A percentile compares a stretch with the other conserved stretches of the same genome.
phyloP scores from a whole-genome alignment of 2,113 vertebrate genomes.

The Struthio camelus region DNA sequence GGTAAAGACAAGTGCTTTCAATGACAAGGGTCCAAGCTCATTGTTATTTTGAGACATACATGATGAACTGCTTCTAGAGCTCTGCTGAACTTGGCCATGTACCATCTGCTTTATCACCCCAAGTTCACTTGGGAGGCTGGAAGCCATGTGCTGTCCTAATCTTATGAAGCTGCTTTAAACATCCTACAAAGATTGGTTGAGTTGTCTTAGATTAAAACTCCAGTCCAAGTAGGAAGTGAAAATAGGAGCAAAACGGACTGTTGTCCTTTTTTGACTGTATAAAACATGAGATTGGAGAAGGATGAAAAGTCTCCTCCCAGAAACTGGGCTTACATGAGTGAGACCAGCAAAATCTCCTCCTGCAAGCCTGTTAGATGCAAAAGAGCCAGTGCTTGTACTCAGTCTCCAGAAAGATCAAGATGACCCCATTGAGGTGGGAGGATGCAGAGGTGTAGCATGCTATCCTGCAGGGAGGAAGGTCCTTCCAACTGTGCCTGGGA shows the following conservation, averaged over 20 bases:
- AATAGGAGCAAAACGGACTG: neutral
- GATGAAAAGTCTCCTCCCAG: neutral
- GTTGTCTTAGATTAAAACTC: neutral
- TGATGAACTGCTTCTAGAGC: neutral
- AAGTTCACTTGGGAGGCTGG: neutral
- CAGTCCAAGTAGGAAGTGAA: neutral
- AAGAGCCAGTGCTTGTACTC: neutral
- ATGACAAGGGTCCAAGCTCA: neutral
- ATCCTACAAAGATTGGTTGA: neutral
- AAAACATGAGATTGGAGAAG: neutral
- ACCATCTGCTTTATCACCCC: neutral
- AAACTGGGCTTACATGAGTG: neutral
- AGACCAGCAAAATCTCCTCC: neutral
- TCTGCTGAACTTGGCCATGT: neutral
- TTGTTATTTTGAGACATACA: neutral
- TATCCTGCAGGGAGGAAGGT: accelerated
- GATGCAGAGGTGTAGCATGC: neutral
- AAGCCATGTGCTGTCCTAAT: neutral
- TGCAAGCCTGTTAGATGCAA: too few species aligned
- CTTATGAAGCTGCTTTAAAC: neutral
- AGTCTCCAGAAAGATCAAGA: neutral
- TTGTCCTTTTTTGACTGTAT: neutral
- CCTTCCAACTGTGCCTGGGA: accelerated
- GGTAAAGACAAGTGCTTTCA: neutral
- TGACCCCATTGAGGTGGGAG: accelerated